Evolutionary conservation across 2,888 invertebrate species (phyloP), one percentile per base, ranked within the genome.

Genomic region (Melangyna quadrimaculata): DNA sequence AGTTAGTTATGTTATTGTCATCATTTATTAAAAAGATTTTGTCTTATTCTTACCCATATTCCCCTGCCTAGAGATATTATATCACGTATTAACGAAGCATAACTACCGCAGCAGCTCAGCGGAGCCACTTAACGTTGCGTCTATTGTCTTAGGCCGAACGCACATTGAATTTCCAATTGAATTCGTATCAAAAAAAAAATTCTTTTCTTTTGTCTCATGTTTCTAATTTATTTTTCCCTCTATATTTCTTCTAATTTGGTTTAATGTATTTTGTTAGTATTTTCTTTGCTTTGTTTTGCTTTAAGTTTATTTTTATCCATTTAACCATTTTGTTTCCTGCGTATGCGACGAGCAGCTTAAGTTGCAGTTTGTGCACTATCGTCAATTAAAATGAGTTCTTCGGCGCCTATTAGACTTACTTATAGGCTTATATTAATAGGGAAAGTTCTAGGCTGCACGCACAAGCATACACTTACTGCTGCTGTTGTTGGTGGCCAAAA

Each of bases 141-240:
- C 71, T 80, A 86, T 86, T 86, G 80, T 86, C 84, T 86, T 79
- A 70, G 84, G 75, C 59, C 63, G 69, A 57, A 79, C 79, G 77
- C 80, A 63, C 72, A 72, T 73, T 67, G 80, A 80, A 80, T 80
- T 63, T 17, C 57, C 40, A 86, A 80, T 86, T 80, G 72, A 72
- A 72, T 72, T 27, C 48, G 24, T 37, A 65, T 57, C 51, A 51
- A 24, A 24, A 22, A 55, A 37, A 40, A 55, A 17, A 35, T 6
- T 8, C 4, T 17, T 17, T 2, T 29, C 8, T 55, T 27, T 32
- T 67, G 14, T 51, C 17, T 27, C n/a, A n/a, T 32, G 19, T 12
- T 45, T 14, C 14, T 3, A 14, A 3, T 35, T 59, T 71, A 10
- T 59, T 24, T 51, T 63, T 55, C 19, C 43, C 27, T 45, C 1